These are phyloP conservation scores for Pomacea canaliculata DNA, from an alignment of 2,888 invertebrate species.

Conservation along the genomic window DNA sequence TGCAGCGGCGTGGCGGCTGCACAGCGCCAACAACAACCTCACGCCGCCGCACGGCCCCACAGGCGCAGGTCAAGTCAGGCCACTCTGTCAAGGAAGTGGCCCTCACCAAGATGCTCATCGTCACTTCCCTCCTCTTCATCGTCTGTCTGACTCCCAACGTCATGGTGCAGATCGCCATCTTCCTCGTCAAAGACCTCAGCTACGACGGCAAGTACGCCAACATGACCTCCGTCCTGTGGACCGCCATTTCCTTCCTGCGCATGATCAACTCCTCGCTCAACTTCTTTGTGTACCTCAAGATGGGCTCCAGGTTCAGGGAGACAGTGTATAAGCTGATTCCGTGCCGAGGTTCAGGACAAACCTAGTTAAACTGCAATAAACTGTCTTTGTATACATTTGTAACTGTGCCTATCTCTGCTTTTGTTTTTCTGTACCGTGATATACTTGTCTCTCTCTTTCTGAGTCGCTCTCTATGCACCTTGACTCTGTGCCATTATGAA, in stretches of 20 bases:
- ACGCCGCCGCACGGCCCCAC: too few species aligned
- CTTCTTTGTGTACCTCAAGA: slow-evolving; percentile 18
- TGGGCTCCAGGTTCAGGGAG: slow-evolving; percentile 20
- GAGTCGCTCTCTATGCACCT: too few species aligned
- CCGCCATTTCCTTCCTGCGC: slow-evolving; percentile 15
- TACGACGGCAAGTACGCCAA: slow-evolving; percentile 24
- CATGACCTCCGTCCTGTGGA: slow-evolving; percentile 21
- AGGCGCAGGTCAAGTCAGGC: too few species aligned
- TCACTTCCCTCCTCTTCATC: slow-evolving; percentile 20
- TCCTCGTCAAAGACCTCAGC: slow-evolving; percentile 20
- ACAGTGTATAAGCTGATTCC: not conserved
- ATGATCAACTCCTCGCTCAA: slow-evolving; percentile 20
- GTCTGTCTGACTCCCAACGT: slow-evolving; percentile 16
- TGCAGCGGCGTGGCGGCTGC: slow-evolving; percentile 6
- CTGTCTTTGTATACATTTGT: too few species aligned
- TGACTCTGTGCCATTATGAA: too few species aligned
- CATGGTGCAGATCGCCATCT: slow-evolving; percentile 23
- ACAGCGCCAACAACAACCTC: not conserved
- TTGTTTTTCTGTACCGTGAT: too few species aligned
- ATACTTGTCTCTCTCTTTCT: too few species aligned
- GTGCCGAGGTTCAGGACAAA: too few species aligned
- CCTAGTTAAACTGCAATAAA: too few species aligned
- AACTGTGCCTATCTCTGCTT: too few species aligned
- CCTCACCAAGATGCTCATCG: slow-evolving; percentile 19
- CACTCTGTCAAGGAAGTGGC: slow-evolving; percentile 4